Evolutionary conservation across 2,888 invertebrate species (phyloP), one percentile per base, ranked within the genome.

Genomic region (Papilio protenor): DNA sequence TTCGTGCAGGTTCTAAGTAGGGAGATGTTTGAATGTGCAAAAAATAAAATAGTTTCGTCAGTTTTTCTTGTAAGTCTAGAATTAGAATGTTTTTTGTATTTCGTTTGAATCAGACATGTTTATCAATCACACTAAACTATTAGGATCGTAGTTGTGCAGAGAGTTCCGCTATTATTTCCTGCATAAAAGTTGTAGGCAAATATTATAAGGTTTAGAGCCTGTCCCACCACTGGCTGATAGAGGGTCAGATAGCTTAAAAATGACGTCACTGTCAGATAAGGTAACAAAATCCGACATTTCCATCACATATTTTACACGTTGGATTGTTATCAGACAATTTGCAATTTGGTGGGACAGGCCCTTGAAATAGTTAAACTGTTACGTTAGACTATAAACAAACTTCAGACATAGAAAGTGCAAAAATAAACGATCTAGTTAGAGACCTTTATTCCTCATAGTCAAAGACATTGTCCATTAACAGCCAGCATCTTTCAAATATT

Each of bases 401-500:
- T 33, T 33, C 33, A 33, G 3, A 5, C 2, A 33, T 33, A 33
- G 33, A 33, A 33, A 33, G 33, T 33, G 3, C 27, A 61, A 27
- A 14, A 27, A 61, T 59, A 23, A 21, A 23, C 23, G 6, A 59
- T 59, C 27, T 61, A 18, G 1, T 10, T n/a, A 40, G 10, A 18
- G 21, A 45, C 45, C 10, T 4, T 4, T 12, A n/a, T 45, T 16
- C 45, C 12, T 21, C 21, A 45, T n/a, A 45, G 12, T 21, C 45
- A 69, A 45, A 21, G 12, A 10, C 21, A 66, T 45, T n/a, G 45
- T 66, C 66, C 66, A 69, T 69, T 69, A 45, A 72, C 52, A 55
- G 27, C 33, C 72, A 73, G 70, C 59, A 69, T 77, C 69, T 74
- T 47, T 59, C 6, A 14, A 69, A 59, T 75, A 61, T 76, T 21